Base-by-base conservation (phyloP, 2,888 invertebrate species). In the Cheilosia impressa region DNA sequence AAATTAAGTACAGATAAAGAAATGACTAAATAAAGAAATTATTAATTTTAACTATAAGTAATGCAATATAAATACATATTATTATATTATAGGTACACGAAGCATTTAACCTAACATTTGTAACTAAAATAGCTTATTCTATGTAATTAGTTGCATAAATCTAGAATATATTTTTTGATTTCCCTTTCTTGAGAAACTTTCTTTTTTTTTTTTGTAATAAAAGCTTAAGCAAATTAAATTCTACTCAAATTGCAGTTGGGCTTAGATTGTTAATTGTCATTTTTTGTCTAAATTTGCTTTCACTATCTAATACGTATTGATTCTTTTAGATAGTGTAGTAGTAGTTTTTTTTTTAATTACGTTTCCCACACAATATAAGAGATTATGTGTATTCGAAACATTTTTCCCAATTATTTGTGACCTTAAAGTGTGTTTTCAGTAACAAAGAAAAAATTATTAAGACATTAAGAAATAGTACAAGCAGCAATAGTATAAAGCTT, bases 371-470 rank as follows among this genome's bases (percentile, higher is more conserved):
- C 87, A 75, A 88, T 76, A 43, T 76, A 73, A 63, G 81, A 53
- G 83, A 83, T 87, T 87, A 88, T 87, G 85, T 58, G 76, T 73
- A 60, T 87, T 88, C 72, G 83, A 89, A 91, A 91, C 91, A 91
- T 91, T 91, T 90, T 91, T 91, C 91, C 91, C 91, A 91, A 91
- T 91, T 91, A 89, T 90, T 88, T 90, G 91, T 91, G 91, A 91
- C 91, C 91, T 91, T 91, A 91, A 91, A 91, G 91, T 91, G 91
- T 91, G 91, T 91, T 91, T 91, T 89, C 88, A 87, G 81, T 81
- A 72, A 87, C 77, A 80, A 66, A 80, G 58, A 71, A 78, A 63
- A 53, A 58, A 47, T 15, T 60, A 55, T 50, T 34, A n/a, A 27
- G 66, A 41, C 66, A 55, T 62, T 34, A 75, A 47, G 58, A 71